These are phyloP conservation scores for Tupaia chinensis DNA, from an alignment of 2,113 vertebrate species.

Conservation along the genomic window DNA sequence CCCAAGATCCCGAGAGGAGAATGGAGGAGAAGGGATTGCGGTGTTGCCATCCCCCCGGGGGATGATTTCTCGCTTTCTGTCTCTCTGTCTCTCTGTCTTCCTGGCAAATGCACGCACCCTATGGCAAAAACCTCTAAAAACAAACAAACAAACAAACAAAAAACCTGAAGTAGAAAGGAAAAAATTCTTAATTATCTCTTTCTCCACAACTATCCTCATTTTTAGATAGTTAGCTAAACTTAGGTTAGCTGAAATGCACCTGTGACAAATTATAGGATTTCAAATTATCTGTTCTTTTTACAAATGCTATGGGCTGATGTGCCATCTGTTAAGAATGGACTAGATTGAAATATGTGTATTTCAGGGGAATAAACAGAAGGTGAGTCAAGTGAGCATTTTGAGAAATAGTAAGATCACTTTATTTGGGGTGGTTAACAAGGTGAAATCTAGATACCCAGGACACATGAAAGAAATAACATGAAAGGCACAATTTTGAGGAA, in stretches of 20 bases:
- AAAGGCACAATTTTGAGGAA: not conserved
- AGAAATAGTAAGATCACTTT: slow-evolving; percentile 35
- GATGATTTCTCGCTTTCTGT: too few species aligned
- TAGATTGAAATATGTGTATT: slow-evolving; percentile 7
- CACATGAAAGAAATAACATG: not conserved
- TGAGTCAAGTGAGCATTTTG: not conserved
- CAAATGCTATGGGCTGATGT: not conserved
- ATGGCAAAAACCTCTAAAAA: too few species aligned
- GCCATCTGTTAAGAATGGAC: not conserved
- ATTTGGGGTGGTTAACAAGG: not conserved
- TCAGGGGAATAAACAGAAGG: not conserved
- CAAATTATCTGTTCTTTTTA: not conserved
- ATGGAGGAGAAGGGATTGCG: too few species aligned
- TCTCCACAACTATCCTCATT: slow-evolving; percentile 5
- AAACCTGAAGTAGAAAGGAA: slow-evolving; percentile 19
- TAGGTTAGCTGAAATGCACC: not conserved
- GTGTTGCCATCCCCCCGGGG: too few species aligned
- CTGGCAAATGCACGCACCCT: too few species aligned
- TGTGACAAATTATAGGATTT: slow-evolving; percentile 21
- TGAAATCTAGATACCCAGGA: not conserved
- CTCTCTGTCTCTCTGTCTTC: too few species aligned
- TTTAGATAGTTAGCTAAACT: not conserved
- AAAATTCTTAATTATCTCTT: not conserved
- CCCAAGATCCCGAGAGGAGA: too few species aligned
- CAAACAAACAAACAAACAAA: not conserved